Conservation (phyloP, 92 coral and sea anemone genomes). For the Epizoanthus rinbou region DNA sequence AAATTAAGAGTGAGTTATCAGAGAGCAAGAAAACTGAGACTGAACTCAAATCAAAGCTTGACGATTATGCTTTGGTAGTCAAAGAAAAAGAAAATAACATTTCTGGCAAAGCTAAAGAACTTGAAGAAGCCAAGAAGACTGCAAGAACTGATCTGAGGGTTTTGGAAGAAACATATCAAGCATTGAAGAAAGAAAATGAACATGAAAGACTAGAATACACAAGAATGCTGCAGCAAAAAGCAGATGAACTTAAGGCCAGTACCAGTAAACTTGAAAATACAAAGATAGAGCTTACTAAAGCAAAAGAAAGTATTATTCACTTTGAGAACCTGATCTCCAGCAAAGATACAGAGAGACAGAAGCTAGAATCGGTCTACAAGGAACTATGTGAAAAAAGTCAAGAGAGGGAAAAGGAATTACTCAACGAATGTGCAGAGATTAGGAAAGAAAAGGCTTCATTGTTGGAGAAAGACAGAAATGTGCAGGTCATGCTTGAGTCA, state of each 20-base stretch:
- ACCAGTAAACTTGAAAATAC: conserved; percentile 56
- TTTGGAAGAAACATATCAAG: conserved; percentile 42
- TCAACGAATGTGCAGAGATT: conserved; percentile 53
- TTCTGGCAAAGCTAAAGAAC: conserved; percentile 46
- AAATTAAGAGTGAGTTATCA: conserved; percentile 45
- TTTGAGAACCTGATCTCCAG: conserved; percentile 62
- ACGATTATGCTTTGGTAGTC: conserved; percentile 23
- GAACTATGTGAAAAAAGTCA: conserved; percentile 60
- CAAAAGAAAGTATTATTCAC: conserved; percentile 59
- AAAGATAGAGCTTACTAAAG: conserved; percentile 52
- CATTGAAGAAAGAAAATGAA: conserved; percentile 62
- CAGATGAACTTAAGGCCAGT: conserved; percentile 48
- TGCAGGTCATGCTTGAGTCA: conserved; percentile 52
- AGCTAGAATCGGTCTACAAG: conserved; percentile 55
- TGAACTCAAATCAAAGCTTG: conserved; percentile 35
- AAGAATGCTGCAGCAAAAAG: conserved; percentile 61
- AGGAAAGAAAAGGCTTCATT: conserved; percentile 52
- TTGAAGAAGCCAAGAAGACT: conserved; percentile 48
- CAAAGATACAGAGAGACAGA: conserved; percentile 56
- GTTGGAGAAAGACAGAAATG: conserved; percentile 61
- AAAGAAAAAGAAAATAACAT: conserved; percentile 57
- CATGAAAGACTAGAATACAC: conserved; percentile 49
- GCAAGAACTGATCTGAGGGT: conserved; percentile 35
- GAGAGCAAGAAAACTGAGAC: conserved; percentile 36
- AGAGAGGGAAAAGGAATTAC: conserved; percentile 50